Conservation (phyloP, 1,140 invertebrate species). For the Leptoteleia sp. region DNA sequence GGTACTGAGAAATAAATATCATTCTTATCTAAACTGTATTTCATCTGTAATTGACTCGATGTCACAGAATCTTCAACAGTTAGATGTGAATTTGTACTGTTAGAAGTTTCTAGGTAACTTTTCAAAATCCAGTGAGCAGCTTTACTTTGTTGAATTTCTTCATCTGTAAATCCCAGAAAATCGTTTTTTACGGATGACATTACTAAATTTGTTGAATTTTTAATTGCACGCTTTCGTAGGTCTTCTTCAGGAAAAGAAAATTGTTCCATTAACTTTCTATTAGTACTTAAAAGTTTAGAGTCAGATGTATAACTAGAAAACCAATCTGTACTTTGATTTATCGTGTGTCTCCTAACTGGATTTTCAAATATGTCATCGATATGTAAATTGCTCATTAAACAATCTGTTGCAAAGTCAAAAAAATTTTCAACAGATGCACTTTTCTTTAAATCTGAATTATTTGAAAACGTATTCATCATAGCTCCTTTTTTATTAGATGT, state of each 20-base stretch:
- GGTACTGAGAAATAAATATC: conserved; percentile 34
- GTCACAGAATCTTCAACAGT: conserved; percentile 1
- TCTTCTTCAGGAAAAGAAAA: conserved; percentile 35
- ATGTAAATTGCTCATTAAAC: conserved; percentile 37
- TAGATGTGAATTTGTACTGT: not conserved
- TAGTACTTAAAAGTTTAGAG: not conserved
- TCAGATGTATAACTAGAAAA: conserved; percentile 4
- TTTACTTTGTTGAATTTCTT: conserved; percentile 24
- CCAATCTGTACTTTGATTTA: not conserved
- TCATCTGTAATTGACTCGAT: conserved; percentile 8
- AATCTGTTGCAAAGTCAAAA: conserved; percentile 45
- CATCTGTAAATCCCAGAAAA: conserved; percentile 31
- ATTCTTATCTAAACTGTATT: conserved; percentile 15
- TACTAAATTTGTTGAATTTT: conserved; percentile 12
- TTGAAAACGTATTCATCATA: not conserved
- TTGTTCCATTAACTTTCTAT: not conserved
- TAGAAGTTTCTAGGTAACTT: conserved; percentile 2
- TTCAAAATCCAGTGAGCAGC: not conserved
- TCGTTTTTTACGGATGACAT: not conserved
- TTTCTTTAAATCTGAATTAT: conserved; percentile 15
- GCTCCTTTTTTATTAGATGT: conserved; percentile 3
- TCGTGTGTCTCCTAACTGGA: not conserved
- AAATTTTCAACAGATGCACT: conserved; percentile 40
- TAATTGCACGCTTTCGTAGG: conserved; percentile 40
- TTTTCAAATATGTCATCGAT: conserved; percentile 16